Conservation (phyloP, 37 sponge, comb jelly and placozoan genomes). For the Ianthella basta region DNA sequence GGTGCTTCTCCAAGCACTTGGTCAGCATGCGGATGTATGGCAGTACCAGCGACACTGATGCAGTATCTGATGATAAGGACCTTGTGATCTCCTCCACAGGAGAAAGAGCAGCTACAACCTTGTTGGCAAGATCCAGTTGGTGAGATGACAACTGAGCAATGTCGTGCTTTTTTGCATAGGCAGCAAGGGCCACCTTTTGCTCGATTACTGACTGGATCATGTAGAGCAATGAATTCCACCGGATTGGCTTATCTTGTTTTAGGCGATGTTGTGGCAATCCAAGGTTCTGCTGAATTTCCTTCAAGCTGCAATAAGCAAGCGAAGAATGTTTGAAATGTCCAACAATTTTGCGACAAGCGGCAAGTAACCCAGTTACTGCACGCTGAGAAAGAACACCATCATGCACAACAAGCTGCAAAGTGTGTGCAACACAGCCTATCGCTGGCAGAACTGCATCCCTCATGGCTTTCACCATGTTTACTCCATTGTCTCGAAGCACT, state of each 20-base stretch:
- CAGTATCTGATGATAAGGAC: too few species aligned
- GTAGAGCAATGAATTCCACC: slow-evolving; percentile 31
- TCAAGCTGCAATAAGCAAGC: neutral
- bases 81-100: too few species aligned
- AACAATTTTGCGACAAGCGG: slow-evolving; percentile 46
- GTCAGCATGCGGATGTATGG: too few species aligned
- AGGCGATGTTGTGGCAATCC: slow-evolving; percentile 29
- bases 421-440: slow-evolving; percentile 57
- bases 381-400: slow-evolving; percentile 53
- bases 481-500: slow-evolving; percentile 45
- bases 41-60: too few species aligned
- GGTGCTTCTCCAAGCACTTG: too few species aligned
- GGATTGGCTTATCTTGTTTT: slow-evolving; percentile 32
- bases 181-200: slow-evolving; percentile 39
- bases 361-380: slow-evolving; percentile 36
- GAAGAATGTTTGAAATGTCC: slow-evolving; percentile 52
- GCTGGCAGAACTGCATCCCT: slow-evolving; percentile 6
- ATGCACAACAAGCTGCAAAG: slow-evolving; percentile 49
- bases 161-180: slow-evolving; percentile 16
- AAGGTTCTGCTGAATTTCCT: slow-evolving; percentile 31
- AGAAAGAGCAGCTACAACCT: too few species aligned
- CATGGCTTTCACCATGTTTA: slow-evolving; percentile 54
- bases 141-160: too few species aligned
- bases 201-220: slow-evolving; percentile 19
- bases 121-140: too few species aligned